These are phyloP conservation scores for Drosophila testacea DNA, from an alignment of 2,888 invertebrate species.

Conservation along the genomic window DNA sequence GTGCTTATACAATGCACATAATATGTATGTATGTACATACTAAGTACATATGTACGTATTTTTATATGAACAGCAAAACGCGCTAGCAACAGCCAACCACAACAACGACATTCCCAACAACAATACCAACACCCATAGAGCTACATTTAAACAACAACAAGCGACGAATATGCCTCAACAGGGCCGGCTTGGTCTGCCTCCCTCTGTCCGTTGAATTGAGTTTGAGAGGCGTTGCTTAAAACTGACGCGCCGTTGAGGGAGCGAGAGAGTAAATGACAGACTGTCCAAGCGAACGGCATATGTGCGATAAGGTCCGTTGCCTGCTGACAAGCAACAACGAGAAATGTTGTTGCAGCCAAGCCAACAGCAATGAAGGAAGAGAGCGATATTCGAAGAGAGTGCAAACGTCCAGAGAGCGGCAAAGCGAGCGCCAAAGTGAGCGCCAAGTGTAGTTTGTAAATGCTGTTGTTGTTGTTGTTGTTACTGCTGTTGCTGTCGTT, in stretches of 20 bases:
- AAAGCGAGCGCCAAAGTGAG: constrained; percentile 22
- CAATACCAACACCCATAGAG: constrained; percentile 52
- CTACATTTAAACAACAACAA: constrained; percentile 43
- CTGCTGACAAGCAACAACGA: constrained; percentile 37
- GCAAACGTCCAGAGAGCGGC: constrained; percentile 14
- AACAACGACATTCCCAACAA: constrained; percentile 56
- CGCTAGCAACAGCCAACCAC: constrained; percentile 68
- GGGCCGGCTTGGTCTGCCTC: constrained; percentile 59
- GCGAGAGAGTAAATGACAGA: constrained; percentile 45
- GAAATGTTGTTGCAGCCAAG: constrained; percentile 29
- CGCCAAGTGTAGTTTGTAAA: constrained; percentile 34
- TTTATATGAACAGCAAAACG: constrained; percentile 5
- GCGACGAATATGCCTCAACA: constrained; percentile 37
- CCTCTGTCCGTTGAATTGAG: constrained; percentile 37
- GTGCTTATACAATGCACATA: constrained; percentile 34
- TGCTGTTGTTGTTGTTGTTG: constrained; percentile 26
- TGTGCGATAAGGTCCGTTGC: constrained; percentile 71
- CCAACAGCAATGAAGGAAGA: constrained; percentile 39
- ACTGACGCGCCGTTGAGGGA: constrained; percentile 38
- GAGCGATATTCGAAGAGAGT: constrained; percentile 32
- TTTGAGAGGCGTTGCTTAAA: constrained; percentile 79
- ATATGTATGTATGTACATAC: not conserved
- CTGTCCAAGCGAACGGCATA: constrained; percentile 27
- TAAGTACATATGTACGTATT: constrained; percentile 10
- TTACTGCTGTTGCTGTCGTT: constrained; percentile 13